Percentiles rank a stretch among this genome's conserved stretches.
Evolutionary conservation across 2,797 vertebrate genomes (phyloP).

Genomic region (Amazonetta brasiliensis): DNA sequence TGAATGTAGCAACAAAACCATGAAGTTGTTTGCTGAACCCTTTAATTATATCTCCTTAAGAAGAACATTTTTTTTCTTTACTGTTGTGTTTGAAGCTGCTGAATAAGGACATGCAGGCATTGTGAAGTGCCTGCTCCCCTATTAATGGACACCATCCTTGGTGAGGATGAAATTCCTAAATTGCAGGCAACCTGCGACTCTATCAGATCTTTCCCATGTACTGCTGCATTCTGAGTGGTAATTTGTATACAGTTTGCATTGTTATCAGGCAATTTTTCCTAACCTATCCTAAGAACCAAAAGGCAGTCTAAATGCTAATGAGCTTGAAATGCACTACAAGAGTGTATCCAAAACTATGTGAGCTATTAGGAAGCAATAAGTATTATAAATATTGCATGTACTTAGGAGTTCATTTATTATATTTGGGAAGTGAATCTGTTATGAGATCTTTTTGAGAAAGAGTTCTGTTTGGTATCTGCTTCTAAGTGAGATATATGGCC

Average conservation of each 20-base stretch:
- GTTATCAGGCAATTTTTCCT: conserved; percentile 34
- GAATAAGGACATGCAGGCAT: conserved; percentile 76
- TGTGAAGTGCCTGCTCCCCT: conserved; percentile 76
- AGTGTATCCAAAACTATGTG: neutral
- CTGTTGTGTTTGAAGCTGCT: conserved; percentile 76
- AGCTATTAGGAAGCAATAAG: conserved; percentile 24
- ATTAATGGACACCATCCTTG: conserved; percentile 83
- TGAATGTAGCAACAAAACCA: neutral
- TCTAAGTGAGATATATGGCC: neutral
- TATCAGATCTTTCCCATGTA: conserved; percentile 38
- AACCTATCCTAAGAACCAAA: neutral
- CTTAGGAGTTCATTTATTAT: conserved; percentile 45
- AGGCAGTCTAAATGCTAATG: conserved; percentile 71
- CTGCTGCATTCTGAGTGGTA: conserved; percentile 42
- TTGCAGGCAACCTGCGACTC: conserved; percentile 79
- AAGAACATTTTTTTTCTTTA: neutral
- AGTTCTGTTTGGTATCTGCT: neutral
- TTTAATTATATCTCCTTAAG: neutral
- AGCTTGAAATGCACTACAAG: conserved; percentile 40
- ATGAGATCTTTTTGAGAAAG: neutral
- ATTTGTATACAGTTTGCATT: conserved; percentile 28
- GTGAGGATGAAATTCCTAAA: conserved; percentile 84
- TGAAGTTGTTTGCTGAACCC: neutral
- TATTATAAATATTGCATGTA: conserved; percentile 49
- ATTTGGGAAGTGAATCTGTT: conserved; percentile 43